These are phyloP conservation scores for Emys orbicularis DNA, from an alignment of 2,797 vertebrate genomes.

Conservation along the genomic window DNA sequence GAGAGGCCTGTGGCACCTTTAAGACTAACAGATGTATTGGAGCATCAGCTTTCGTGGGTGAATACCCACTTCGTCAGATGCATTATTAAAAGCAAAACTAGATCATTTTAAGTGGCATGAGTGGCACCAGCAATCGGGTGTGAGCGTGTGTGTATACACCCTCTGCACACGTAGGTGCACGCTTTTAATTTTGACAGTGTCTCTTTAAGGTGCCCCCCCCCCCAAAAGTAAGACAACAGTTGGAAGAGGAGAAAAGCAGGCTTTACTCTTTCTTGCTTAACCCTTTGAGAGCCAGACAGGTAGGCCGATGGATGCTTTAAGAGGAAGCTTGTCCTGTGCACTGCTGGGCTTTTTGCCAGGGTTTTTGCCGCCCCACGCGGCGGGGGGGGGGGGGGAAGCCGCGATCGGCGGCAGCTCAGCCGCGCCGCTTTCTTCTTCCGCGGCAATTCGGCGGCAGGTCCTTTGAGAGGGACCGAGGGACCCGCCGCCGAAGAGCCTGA, in stretches of 20 bases:
- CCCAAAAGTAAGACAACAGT: slow-evolving; percentile 19
- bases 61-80: no score
- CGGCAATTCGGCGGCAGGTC: no score
- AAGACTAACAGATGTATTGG: no score
- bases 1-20: no score
- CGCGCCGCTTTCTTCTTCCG: no score
- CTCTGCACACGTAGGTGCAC: neutral
- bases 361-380: no score
- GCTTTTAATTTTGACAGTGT: neutral
- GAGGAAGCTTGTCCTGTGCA: neutral
- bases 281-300: neutral
- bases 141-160: neutral
- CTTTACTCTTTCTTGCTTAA: slow-evolving; percentile 33
- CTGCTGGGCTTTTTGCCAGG: neutral
- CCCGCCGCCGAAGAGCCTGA: no score
- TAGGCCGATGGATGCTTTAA: neutral
- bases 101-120: neutral
- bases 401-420: no score
- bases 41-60: no score
- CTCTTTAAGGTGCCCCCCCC: slow-evolving; percentile 31
- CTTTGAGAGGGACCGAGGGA: no score
- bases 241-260: slow-evolving; percentile 34
- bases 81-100: no score
- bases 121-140: rapidly evolving
- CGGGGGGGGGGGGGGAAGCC: no score